Base-by-base conservation (phyloP, 2,797 vertebrate genomes). In the Leptoclinus maculatus region DNA sequence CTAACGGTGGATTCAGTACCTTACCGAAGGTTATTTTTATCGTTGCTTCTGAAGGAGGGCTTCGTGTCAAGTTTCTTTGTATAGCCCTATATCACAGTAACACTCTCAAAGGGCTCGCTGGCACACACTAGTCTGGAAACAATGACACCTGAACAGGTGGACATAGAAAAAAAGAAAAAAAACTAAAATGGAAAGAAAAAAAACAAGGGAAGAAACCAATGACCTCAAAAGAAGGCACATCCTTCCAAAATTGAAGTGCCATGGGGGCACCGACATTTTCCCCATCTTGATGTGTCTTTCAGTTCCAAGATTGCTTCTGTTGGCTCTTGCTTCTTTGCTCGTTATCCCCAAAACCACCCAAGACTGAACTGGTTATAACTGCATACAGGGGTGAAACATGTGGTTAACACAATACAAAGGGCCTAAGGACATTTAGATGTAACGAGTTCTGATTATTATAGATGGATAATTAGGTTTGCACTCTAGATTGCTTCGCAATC, bases 381-480 rank as follows among this genome's bases (percentile, higher is more conserved):
- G 62, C 70, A 47, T 27, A 38, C 25, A 43, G 43, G 62, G 58
- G 16, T 59, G 57, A 80, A 79, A 67, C 71, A 72, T 77, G 77
- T 54, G 53, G 65, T 79, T 73, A 72, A 74, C 56, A 60, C 34
- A 75, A 54, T 41, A 34, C 23, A 80, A 75, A 76, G 16, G 23
- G 58, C 70, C 66, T 8, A 12, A 58, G 45, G 68, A 79, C 56
- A 74, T 83, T 79, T 36, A 45, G 45, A 70, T 66, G 38, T 73
- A 76, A 83, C 85, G 77, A 66, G 64, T 65, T 66, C 7, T 76
- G 62, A 79, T 81, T 62, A 87, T 71, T 73, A 49, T 74, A 78
- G 66, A 80, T 66, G 74, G 69, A 62, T 64, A 51, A 82, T 73
- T 45, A 57, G 39, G 63, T 63, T 65, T 63, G 38, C 49, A 70